phyloP scores from a whole-genome alignment of 2,888 invertebrate species.

The Himalopsyche tibetana region DNA sequence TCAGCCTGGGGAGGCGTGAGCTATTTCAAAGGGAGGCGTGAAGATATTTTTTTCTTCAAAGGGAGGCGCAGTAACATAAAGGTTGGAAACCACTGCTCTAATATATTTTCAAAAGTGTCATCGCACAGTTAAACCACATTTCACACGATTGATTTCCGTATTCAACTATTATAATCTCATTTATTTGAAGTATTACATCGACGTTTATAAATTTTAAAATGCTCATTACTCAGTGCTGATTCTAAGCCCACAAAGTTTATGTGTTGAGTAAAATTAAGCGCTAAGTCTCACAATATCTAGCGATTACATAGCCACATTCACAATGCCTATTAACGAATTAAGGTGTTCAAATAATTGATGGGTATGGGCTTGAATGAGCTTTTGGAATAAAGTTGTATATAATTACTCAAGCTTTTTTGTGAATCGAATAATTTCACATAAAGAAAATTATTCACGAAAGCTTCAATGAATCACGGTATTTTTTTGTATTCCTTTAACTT shows the following conservation, averaged over 20 bases:
- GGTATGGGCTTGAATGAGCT: slow-evolving; percentile 4
- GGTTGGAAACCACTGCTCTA: no score
- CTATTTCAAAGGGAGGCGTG: no score
- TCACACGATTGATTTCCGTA: no score
- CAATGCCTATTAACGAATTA: slow-evolving; percentile 30
- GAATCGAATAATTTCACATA: slow-evolving; percentile 7
- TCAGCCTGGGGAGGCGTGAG: no score
- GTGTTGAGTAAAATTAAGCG: slow-evolving; percentile 34
- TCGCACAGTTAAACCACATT: no score
- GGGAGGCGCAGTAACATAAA: no score
- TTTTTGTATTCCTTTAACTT: no score
- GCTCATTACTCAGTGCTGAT: neutral
- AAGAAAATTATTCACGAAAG: neutral
- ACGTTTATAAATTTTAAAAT: neutral
- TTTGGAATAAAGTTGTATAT: slow-evolving; percentile 4
- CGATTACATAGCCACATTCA: slow-evolving; percentile 26
- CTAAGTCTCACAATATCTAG: slow-evolving; percentile 18
- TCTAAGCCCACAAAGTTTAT: neutral
- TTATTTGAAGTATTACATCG: no score
- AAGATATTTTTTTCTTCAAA: no score
- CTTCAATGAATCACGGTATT: neutral
- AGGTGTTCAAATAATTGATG: slow-evolving; percentile 34
- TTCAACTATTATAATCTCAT: no score
- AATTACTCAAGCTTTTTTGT: neutral
- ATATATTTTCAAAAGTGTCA: no score